Evolutionary conservation across 1,140 invertebrate species (phyloP), one percentile per base, ranked within the genome.

Genomic region (Apis cerana): DNA sequence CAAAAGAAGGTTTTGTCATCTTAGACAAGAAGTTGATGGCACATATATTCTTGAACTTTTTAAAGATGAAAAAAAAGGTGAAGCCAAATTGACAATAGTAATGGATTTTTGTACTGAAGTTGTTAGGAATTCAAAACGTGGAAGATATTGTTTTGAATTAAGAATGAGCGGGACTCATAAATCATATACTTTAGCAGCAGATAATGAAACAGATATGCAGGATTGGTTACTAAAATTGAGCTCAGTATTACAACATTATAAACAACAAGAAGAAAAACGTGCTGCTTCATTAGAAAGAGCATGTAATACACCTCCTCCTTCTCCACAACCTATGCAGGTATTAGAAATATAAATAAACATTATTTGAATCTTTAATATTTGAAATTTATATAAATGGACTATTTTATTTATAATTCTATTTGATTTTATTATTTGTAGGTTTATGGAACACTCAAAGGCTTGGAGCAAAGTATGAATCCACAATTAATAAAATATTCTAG

Each of bases 91-190:
- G 81, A 97, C 97, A n/a, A 97, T 99, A 93, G 97, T 98, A 83
- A 97, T 99, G 96, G 98, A 99, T 92, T 97, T 98, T 94, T 98
- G 98, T 90, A 96, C 96, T 4, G 97, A 98, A 92, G 97, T 98
- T 88, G 95, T 97, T 68, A 96, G 96, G 97, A 98, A 97, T 95
- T 93, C 96, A 54, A 98, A 98, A 94, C 95, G 97, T 85, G 97
- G 97, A n/a, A 95, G 97, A 87, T 97, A 96, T 91, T 97, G 97
- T 92, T 98, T 99, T 94, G 98, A 99, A 92, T 92, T 99, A 50
- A 95, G 96, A 83, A 98, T 98, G 97, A 96, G 96, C 48, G 96
- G 97, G 19, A 96, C 96, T 54, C 96, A 97, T 82, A 97, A 97
- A 91, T 97, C 97, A 0, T 98, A 97, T 90, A 96, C 97, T 33